Percentiles rank a stretch among this genome's conserved stretches.
Evolutionary conservation across 2,113 vertebrate genomes (phyloP).

Genomic region (Numenius arquata): DNA sequence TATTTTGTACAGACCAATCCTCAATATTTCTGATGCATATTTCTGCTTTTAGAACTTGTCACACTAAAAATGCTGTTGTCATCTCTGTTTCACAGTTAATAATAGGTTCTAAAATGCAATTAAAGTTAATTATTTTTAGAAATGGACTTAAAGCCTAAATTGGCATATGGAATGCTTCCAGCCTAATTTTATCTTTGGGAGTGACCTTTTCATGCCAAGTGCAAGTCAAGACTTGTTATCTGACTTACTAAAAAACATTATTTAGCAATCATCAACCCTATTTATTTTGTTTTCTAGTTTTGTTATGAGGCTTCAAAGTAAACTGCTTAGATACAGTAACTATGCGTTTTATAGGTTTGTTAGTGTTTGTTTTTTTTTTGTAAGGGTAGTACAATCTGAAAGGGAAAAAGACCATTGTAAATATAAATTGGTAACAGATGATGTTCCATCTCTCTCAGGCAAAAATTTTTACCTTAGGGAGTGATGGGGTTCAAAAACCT

Average conservation of each 20-base stretch:
- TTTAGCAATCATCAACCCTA: background rate
- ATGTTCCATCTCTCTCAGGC: background rate
- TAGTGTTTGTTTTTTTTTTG: rapidly evolving
- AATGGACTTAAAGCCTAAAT: background rate
- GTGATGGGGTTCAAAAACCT: background rate
- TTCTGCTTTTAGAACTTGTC: background rate
- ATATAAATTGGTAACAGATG: background rate
- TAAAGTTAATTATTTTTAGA: conserved; percentile 39
- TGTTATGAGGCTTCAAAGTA: background rate
- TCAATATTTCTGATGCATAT: background rate
- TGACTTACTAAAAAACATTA: background rate
- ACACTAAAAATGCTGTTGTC: background rate
- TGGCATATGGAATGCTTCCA: conserved; percentile 7
- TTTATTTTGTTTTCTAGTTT: background rate
- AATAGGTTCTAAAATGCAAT: background rate
- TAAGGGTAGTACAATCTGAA: background rate
- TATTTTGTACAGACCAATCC: background rate
- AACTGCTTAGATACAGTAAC: background rate
- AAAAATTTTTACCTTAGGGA: background rate
- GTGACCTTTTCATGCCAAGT: conserved; percentile 22
- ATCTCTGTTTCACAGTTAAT: background rate
- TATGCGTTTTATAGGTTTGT: background rate
- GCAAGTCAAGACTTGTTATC: background rate
- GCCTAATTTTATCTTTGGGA: background rate
- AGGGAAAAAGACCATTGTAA: background rate